Evolutionary conservation across 1,140 invertebrate genomes (phyloP).

Genomic region (Cherax quadricarinatus): DNA sequence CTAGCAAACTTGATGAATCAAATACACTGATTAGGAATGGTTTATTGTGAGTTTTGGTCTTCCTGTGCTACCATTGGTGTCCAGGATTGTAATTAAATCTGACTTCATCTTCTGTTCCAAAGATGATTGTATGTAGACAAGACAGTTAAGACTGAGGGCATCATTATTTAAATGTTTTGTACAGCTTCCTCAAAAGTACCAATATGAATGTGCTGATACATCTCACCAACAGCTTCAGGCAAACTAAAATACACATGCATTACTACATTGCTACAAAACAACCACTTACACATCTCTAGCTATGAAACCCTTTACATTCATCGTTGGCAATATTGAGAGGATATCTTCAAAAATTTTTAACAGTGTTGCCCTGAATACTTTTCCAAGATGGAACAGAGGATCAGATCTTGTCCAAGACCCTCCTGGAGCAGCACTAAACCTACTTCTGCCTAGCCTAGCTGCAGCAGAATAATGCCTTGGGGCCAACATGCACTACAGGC

Average conservation of each 20-base stretch:
- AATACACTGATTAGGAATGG: slow-evolving; percentile 2
- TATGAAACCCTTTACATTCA: neutral
- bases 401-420: neutral
- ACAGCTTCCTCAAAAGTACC: neutral
- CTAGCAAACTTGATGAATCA: slow-evolving; percentile 36
- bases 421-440: neutral
- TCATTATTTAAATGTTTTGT: neutral
- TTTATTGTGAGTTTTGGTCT: slow-evolving; percentile 16
- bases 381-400: slow-evolving; percentile 3
- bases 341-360: neutral
- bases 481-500: slow-evolving; percentile 59
- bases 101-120: neutral
- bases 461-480: slow-evolving; percentile 29
- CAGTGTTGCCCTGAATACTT: neutral
- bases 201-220: neutral
- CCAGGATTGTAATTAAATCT: neutral
- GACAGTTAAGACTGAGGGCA: neutral
- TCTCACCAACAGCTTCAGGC: neutral
- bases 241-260: neutral
- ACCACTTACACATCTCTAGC: neutral
- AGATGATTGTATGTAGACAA: neutral
- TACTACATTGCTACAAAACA: neutral
- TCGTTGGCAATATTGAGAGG: neutral
- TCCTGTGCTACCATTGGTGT: neutral
- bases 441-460: neutral